phyloP scores from a whole-genome alignment of 2,888 invertebrate species.

The Uropetala carovei region DNA sequence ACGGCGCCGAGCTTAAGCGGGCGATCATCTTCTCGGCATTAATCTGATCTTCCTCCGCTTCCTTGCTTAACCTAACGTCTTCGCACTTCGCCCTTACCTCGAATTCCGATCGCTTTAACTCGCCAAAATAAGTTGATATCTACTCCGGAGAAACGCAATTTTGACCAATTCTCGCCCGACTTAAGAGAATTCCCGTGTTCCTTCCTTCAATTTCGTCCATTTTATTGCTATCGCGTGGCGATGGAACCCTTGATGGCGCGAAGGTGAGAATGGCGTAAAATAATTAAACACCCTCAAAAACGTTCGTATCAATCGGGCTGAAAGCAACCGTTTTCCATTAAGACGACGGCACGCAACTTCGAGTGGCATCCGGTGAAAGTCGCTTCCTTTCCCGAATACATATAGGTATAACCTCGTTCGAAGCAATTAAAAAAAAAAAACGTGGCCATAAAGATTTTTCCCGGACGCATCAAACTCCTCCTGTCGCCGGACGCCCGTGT shows the following conservation, averaged over 20 bases:
- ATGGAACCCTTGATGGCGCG: not conserved
- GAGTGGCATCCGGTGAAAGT: not conserved
- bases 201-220: too few relatives aligned
- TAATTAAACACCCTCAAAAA: not conserved
- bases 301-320: not conserved
- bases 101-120: too few relatives aligned
- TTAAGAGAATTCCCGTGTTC: too few relatives aligned
- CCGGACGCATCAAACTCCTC: not conserved
- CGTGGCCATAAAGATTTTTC: not conserved
- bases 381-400: not conserved
- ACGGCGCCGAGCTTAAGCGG: too few relatives aligned
- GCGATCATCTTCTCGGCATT: too few relatives aligned
- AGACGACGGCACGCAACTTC: not conserved
- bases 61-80: too few relatives aligned
- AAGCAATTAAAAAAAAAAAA: not conserved
- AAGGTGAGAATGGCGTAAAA: not conserved
- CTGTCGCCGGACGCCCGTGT: conserved; percentile 2
- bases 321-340: not conserved
- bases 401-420: not conserved
- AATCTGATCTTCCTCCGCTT: too few relatives aligned
- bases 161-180: too few relatives aligned
- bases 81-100: too few relatives aligned
- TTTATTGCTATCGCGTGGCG: not conserved
- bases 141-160: too few relatives aligned
- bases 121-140: too few relatives aligned